These are phyloP conservation scores for Drosophila orosa DNA, from an alignment of 1,140 invertebrate species.

Conservation along the genomic window DNA sequence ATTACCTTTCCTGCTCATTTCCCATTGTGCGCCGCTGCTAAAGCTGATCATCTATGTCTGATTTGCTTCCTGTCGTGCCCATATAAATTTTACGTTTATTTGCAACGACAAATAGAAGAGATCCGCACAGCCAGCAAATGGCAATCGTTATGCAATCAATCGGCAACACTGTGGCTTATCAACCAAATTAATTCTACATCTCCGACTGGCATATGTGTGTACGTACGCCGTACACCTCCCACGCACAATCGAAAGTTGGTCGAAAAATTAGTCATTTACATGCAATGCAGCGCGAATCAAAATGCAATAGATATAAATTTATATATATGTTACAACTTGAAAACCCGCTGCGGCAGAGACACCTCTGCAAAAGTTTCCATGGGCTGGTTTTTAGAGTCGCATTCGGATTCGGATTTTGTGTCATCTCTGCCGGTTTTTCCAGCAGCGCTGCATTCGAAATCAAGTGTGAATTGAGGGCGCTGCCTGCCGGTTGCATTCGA, in stretches of 20 bases:
- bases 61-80: slow-evolving; percentile 83
- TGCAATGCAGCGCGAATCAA: slow-evolving; percentile 62
- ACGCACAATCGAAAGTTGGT: slow-evolving; percentile 74
- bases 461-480: slow-evolving; percentile 84
- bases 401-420: slow-evolving; percentile 63
- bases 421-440: slow-evolving; percentile 79
- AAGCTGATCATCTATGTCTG: slow-evolving; percentile 75
- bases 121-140: slow-evolving; percentile 39
- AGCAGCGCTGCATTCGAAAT: slow-evolving; percentile 66
- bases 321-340: slow-evolving; percentile 5
- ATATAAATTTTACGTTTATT: slow-evolving; percentile 69
- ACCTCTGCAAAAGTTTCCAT: slow-evolving; percentile 56
- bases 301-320: slow-evolving; percentile 12
- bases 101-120: slow-evolving; percentile 46
- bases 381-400: slow-evolving; percentile 28
- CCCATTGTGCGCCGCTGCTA: slow-evolving; percentile 40
- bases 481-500: slow-evolving; percentile 59
- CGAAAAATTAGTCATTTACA: slow-evolving; percentile 80
- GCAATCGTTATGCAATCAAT: slow-evolving; percentile 72
- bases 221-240: too few species aligned
- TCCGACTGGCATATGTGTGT: slow-evolving; percentile 19
- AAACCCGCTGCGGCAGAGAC: slow-evolving; percentile 28
- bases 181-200: slow-evolving; percentile 81
- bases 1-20: slow-evolving; percentile 52
- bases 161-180: slow-evolving; percentile 59